Evolutionary conservation across 2,888 invertebrate genomes (phyloP).

Genomic region (Azorinus chamasolen): DNA sequence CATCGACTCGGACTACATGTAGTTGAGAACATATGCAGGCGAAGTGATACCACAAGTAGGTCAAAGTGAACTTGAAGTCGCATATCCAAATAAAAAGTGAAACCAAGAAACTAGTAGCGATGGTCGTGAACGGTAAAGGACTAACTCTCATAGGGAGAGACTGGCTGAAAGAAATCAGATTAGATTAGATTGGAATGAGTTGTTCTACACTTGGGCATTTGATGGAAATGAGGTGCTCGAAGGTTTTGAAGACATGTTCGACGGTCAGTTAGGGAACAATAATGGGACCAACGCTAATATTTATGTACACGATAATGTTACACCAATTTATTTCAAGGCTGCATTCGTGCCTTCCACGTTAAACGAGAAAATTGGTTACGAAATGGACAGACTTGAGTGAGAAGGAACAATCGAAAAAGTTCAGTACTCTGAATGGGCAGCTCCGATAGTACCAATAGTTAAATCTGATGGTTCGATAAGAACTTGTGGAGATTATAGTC

Average conservation of each 20-base stretch:
- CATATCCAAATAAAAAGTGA: background rate
- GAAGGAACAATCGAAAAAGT: conserved; percentile 9
- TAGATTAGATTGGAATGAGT: conserved; percentile 14
- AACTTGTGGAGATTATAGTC: conserved; percentile 19
- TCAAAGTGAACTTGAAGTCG: background rate
- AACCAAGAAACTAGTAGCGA: background rate
- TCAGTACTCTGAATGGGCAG: conserved; percentile 12
- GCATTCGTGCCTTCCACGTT: too few relatives aligned
- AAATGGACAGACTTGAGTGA: background rate
- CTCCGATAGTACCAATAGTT: conserved; percentile 10
- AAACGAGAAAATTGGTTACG: background rate
- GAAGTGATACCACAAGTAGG: conserved; percentile 2
- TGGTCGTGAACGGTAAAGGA: conserved; percentile 1
- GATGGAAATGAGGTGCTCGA: background rate
- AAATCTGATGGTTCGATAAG: conserved; percentile 8
- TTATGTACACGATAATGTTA: too few relatives aligned
- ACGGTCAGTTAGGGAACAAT: background rate
- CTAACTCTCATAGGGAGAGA: conserved; percentile 27
- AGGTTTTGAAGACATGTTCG: background rate
- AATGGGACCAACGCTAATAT: too few relatives aligned
- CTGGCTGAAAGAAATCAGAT: conserved; percentile 25
- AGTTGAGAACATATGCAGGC: conserved; percentile 23
- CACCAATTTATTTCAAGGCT: too few relatives aligned
- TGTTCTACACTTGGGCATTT: background rate
- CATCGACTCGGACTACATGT: background rate